These are phyloP conservation scores for Cataglyphis altisquamis DNA, from an alignment of 2,888 invertebrate genomes.

Conservation along the genomic window DNA sequence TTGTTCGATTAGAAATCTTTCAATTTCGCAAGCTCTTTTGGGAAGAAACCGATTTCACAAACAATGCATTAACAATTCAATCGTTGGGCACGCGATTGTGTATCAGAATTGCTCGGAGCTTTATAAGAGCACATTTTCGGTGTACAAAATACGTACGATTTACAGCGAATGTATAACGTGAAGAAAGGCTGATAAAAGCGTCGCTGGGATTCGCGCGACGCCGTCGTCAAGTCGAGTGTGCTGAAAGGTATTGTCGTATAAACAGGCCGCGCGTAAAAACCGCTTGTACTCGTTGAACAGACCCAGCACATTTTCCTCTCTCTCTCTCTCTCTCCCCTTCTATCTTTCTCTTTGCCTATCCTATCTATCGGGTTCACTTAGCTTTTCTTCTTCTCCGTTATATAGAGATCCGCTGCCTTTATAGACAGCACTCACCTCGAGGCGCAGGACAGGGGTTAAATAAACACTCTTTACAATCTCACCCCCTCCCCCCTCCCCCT, in stretches of 20 bases:
- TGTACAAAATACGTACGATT: background rate
- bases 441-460: constrained; percentile 69
- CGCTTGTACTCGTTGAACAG: constrained; percentile 70
- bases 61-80: background rate
- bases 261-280: constrained; percentile 75
- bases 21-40: background rate
- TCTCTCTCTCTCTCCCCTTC: background rate
- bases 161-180: constrained; percentile 47
- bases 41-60: background rate
- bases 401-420: constrained; percentile 63
- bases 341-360: background rate
- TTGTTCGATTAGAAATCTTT: background rate
- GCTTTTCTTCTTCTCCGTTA: constrained; percentile 37
- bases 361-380: constrained; percentile 19
- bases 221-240: constrained; percentile 62
- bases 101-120: background rate
- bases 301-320: constrained; percentile 60
- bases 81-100: background rate
- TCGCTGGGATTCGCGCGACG: constrained; percentile 54
- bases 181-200: constrained; percentile 64
- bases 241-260: constrained; percentile 73
- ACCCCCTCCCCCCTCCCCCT: constrained; percentile 28
- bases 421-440: constrained; percentile 71
- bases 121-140: background rate
- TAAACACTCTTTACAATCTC: constrained; percentile 77